A percentile compares a stretch with the other conserved stretches of the same genome.
These are phyloP conservation scores for Zophobas morio DNA, from an alignment of 1,140 invertebrate species.

Conservation along the genomic window DNA sequence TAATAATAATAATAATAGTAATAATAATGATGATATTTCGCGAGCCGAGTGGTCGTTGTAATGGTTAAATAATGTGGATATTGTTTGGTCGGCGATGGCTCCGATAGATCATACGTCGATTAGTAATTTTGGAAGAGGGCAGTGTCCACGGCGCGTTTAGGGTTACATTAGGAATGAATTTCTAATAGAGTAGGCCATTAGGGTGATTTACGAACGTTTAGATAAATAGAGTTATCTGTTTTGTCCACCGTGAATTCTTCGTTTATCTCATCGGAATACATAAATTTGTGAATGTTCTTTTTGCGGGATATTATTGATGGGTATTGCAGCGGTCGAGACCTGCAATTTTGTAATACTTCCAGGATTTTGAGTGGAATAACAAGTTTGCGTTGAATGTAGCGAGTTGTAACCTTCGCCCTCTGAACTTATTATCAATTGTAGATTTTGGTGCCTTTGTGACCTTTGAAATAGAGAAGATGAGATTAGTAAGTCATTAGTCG, in stretches of 20 bases:
- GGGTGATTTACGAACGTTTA: slow-evolving; percentile 22
- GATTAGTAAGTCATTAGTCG: slow-evolving; percentile 40
- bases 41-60: too few relatives aligned
- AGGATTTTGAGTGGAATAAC: neutral
- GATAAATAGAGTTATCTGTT: slow-evolving; percentile 15
- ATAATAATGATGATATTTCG: too few relatives aligned
- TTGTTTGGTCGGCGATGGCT: too few relatives aligned
- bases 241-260: neutral
- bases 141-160: slow-evolving; percentile 22
- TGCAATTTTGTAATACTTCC: neutral
- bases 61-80: too few relatives aligned
- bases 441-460: slow-evolving; percentile 45
- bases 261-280: neutral
- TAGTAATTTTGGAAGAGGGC: slow-evolving; percentile 5
- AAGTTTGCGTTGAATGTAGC: slow-evolving; percentile 16
- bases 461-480: slow-evolving; percentile 49
- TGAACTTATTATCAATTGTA: slow-evolving; percentile 51
- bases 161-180: slow-evolving; percentile 21
- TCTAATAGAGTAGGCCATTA: slow-evolving; percentile 19
- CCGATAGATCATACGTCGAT: neutral
- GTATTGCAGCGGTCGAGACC: neutral
- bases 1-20: too few relatives aligned
- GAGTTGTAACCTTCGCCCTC: slow-evolving; percentile 48
- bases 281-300: neutral
- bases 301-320: neutral